Percentiles rank a stretch among this genome's conserved stretches.
Conservation (phyloP, 1,140 invertebrate genomes). For the Cydia strobilella region DNA sequence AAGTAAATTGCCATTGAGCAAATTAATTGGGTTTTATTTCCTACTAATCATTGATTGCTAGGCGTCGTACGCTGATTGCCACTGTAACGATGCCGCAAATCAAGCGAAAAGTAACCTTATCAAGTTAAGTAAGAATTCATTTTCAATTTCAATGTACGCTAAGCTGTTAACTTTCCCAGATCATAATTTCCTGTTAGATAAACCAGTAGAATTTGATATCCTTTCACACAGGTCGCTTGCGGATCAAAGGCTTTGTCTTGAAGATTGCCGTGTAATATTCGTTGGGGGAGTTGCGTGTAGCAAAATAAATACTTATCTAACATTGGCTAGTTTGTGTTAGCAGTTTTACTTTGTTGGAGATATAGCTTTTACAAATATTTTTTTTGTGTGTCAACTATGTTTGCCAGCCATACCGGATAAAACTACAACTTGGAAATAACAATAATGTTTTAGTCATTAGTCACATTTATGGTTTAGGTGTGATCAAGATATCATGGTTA, state of each 20-base stretch:
- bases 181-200: slow-evolving; percentile 30
- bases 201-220: slow-evolving; percentile 30
- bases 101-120: background rate
- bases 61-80: background rate
- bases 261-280: slow-evolving; percentile 23
- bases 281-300: slow-evolving; percentile 2
- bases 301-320: slow-evolving; percentile 21
- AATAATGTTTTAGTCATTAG: too few species aligned
- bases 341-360: background rate
- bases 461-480: too few species aligned
- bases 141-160: slow-evolving; percentile 18
- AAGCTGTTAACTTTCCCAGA: slow-evolving; percentile 28
- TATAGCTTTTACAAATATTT: background rate
- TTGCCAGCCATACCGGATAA: background rate
- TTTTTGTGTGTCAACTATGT: background rate
- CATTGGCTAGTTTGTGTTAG: slow-evolving; percentile 7
- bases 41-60: slow-evolving; percentile 10
- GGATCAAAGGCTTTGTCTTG: slow-evolving; percentile 29
- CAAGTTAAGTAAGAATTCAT: background rate
- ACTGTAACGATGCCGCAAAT: background rate
- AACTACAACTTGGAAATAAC: too few species aligned
- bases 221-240: slow-evolving; percentile 24
- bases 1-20: background rate
- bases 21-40: slow-evolving; percentile 15
- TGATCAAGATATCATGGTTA: too few species aligned